Conservation (phyloP, 2,113 vertebrate genomes). For the Austrofundulus limnaeus region DNA sequence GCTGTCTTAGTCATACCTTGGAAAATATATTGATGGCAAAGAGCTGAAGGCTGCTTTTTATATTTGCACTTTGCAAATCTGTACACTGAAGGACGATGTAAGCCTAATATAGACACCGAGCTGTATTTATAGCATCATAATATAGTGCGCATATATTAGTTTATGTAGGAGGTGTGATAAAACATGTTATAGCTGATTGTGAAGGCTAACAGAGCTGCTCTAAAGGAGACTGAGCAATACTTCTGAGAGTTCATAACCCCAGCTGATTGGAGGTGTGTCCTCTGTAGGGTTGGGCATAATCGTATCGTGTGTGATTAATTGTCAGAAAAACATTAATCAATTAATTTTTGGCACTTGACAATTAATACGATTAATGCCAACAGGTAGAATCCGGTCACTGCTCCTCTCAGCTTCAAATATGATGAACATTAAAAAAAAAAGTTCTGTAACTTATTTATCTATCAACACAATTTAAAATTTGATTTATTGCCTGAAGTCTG, state of each 20-base stretch:
- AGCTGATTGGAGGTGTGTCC: constrained; percentile 54
- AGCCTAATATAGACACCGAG: constrained; percentile 21
- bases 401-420: too few relatives aligned
- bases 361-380: too few relatives aligned
- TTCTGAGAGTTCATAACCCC: constrained; percentile 34
- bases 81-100: constrained; percentile 20
- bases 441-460: too few relatives aligned
- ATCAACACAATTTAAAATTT: too few relatives aligned
- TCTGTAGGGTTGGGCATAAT: too few relatives aligned
- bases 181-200: constrained; percentile 65
- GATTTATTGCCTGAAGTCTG: too few relatives aligned
- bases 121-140: constrained; percentile 49
- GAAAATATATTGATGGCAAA: constrained; percentile 1
- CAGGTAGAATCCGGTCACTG: too few relatives aligned
- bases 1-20: not conserved
- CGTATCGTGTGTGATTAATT: too few relatives aligned
- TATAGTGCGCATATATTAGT: constrained; percentile 41
- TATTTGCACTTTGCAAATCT: constrained; percentile 20
- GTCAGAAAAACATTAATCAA: too few relatives aligned
- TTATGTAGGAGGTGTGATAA: constrained; percentile 57
- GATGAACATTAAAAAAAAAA: too few relatives aligned
- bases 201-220: constrained; percentile 42
- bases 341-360: too few relatives aligned
- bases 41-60: constrained; percentile 19
- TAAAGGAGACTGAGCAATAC: constrained; percentile 29